phyloP scores from a whole-genome alignment of 2,888 invertebrate genomes.

The Leptarthrus brevirostris region DNA sequence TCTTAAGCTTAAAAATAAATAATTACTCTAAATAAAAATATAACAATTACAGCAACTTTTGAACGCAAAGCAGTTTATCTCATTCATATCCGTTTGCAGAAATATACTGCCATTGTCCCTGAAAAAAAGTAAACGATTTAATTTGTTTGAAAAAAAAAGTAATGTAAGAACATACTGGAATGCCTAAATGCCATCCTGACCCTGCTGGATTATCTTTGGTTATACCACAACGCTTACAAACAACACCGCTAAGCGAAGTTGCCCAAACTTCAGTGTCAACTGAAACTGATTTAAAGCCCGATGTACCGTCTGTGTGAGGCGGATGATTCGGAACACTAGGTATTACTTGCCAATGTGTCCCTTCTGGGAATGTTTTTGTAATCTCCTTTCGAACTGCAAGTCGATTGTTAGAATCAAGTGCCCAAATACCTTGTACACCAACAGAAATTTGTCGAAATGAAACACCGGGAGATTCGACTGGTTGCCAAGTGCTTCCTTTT shows the following conservation, averaged over 20 bases:
- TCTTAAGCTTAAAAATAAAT: constrained; percentile 28
- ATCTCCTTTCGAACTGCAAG: constrained; percentile 84
- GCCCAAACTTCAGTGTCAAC: constrained; percentile 83
- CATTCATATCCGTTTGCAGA: constrained; percentile 56
- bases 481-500: constrained; percentile 79
- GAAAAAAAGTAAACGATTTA: constrained; percentile 57
- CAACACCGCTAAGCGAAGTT: constrained; percentile 75
- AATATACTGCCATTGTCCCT: constrained; percentile 71
- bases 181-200: constrained; percentile 81
- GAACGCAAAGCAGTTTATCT: not conserved
- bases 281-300: constrained; percentile 78
- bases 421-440: constrained; percentile 82
- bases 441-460: constrained; percentile 81
- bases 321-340: constrained; percentile 72
- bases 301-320: constrained; percentile 68
- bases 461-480: constrained; percentile 78
- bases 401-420: constrained; percentile 77
- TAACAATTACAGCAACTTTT: not conserved
- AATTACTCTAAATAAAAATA: not conserved
- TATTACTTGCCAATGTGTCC: constrained; percentile 84
- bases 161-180: constrained; percentile 63
- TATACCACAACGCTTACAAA: constrained; percentile 80
- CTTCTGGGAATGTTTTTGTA: constrained; percentile 80
- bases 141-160: not conserved
- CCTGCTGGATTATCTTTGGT: constrained; percentile 79